Percentiles rank a stretch among this genome's conserved stretches.
phyloP scores from a whole-genome alignment of 2,113 vertebrate genomes.

The Lipophrys pholis region DNA sequence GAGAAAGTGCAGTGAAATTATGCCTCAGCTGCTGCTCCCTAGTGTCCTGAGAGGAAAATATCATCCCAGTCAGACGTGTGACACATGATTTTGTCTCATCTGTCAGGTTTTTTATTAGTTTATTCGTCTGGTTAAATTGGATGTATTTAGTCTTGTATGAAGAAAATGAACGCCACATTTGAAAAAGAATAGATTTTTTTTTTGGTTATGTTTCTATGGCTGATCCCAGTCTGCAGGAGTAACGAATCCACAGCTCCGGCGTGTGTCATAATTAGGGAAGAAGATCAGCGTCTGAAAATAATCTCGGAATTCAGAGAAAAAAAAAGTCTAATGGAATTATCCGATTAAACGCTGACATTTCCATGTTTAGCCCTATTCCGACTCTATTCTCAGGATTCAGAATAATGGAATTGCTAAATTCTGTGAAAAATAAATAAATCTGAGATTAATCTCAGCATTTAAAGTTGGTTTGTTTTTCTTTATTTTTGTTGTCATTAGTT shows the following conservation, averaged over 20 bases:
- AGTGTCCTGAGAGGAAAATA: conserved; percentile 38
- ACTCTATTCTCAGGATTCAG: conserved; percentile 4
- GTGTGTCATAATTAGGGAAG: neutral
- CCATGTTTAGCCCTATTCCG: neutral
- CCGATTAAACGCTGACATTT: conserved; percentile 13
- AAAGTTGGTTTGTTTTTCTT: conserved; percentile 4
- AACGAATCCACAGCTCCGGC: neutral
- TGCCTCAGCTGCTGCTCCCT: conserved; percentile 66
- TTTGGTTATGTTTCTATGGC: neutral
- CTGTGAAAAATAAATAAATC: neutral
- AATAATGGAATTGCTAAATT: neutral
- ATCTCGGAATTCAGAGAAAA: conserved; percentile 25
- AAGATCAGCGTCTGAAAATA: conserved; percentile 3
- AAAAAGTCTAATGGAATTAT: conserved; percentile 8
- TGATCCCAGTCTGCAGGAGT: no score
- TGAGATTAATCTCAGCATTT: neutral
- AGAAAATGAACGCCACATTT: neutral
- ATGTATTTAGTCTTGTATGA: no score
- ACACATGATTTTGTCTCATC: neutral
- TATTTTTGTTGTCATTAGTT: neutral
- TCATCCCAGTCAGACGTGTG: neutral
- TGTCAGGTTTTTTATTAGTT: neutral
- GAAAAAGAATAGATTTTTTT: neutral
- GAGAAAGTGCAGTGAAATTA: conserved; percentile 17
- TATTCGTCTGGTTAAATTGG: neutral